phyloP scores from a whole-genome alignment of 2,888 invertebrate genomes.

The Helleia helle region DNA sequence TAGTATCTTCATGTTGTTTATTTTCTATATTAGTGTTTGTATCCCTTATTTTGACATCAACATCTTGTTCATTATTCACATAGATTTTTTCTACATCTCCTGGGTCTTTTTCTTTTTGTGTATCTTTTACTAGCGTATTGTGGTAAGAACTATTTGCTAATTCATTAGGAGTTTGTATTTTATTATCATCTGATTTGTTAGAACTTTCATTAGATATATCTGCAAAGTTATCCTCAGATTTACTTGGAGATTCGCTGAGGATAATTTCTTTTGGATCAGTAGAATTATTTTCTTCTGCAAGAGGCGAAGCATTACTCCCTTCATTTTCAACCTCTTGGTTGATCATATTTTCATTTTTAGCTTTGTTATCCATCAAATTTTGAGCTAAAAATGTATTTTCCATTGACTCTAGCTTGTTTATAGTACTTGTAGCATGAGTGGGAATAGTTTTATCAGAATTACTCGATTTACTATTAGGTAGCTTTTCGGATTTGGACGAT shows the following conservation, averaged over 20 bases:
- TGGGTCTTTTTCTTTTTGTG: not conserved
- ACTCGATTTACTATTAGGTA: no score
- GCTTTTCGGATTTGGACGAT: no score
- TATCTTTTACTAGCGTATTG: not conserved
- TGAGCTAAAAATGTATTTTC: constrained; percentile 52
- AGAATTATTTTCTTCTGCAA: constrained; percentile 29
- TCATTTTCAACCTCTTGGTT: constrained; percentile 39
- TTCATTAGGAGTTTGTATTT: not conserved
- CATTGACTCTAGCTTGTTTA: constrained; percentile 44
- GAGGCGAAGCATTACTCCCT: constrained; percentile 13
- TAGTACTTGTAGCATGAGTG: not conserved
- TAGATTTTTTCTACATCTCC: not conserved
- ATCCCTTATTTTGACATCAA: not conserved
- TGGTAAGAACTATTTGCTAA: not conserved
- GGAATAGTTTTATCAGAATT: not conserved
- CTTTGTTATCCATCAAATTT: constrained; percentile 38
- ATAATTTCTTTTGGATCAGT: constrained; percentile 23
- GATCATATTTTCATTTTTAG: constrained; percentile 48
- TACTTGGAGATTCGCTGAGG: constrained; percentile 38
- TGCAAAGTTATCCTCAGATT: constrained; percentile 55
- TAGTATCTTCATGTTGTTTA: not conserved
- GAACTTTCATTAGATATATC: constrained; percentile 53
- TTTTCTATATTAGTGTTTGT: not conserved
- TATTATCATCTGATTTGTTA: constrained; percentile 23
- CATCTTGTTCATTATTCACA: not conserved